Evolutionary conservation across 2,113 vertebrate species (phyloP).

Genomic region (Pao palembangensis): DNA sequence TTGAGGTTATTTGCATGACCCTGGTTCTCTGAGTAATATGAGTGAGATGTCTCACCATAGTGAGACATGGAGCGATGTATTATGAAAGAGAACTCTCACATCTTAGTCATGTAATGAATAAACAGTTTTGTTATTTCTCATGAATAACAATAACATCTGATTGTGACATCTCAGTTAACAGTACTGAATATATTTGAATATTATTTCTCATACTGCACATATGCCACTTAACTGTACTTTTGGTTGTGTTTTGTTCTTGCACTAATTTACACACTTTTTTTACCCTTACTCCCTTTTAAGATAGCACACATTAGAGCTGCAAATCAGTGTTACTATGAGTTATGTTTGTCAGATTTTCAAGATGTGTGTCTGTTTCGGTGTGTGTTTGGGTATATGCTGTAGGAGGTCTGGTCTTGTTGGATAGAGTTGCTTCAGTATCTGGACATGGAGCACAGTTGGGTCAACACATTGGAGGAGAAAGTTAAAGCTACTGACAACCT

Average conservation of each 20-base stretch:
- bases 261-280: slow-evolving; percentile 16
- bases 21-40: no score
- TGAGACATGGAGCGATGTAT: no score
- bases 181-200: slow-evolving; percentile 11
- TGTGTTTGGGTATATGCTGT: slow-evolving; percentile 6
- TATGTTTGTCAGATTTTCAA: not conserved
- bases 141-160: slow-evolving; percentile 10
- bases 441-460: slow-evolving; percentile 88
- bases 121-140: slow-evolving; percentile 26
- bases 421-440: slow-evolving; percentile 93
- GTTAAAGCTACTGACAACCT: slow-evolving; percentile 78
- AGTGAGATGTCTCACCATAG: no score
- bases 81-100: no score
- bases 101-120: not conserved
- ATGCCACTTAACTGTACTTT: slow-evolving; percentile 5
- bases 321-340: slow-evolving; percentile 1
- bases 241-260: slow-evolving; percentile 11
- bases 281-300: not conserved
- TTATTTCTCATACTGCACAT: slow-evolving; percentile 9
- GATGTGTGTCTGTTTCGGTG: not conserved
- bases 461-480: slow-evolving; percentile 84
- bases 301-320: not conserved
- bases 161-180: slow-evolving; percentile 23
- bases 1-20: no score
- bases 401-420: slow-evolving; percentile 99